phyloP scores from a whole-genome alignment of 2,113 vertebrate genomes.

The Nansenia antarctica region DNA sequence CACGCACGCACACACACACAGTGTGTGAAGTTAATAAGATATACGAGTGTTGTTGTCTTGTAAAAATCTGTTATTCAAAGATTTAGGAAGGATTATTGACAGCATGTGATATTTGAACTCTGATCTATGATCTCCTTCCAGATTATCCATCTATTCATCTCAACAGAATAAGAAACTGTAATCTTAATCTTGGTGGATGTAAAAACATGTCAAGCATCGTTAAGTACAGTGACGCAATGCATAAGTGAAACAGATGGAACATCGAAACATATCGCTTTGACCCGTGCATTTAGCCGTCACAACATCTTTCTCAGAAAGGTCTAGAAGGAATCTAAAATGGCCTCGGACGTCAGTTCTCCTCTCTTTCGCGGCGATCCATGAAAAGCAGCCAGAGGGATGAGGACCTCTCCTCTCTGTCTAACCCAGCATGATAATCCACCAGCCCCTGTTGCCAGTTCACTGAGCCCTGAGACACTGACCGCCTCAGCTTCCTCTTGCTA shows the following conservation, averaged over 20 bases:
- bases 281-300: not conserved
- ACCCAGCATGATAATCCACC: conserved; percentile 71
- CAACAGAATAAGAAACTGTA: conserved; percentile 54
- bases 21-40: not conserved
- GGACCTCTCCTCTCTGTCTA: conserved; percentile 55
- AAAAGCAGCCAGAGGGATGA: conserved; percentile 51
- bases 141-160: conserved; percentile 62
- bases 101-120: conserved; percentile 53
- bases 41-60: conserved; percentile 41
- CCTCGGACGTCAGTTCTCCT: conserved; percentile 57
- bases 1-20: conserved; percentile 5
- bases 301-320: not conserved
- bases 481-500: conserved; percentile 66
- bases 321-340: conserved; percentile 39
- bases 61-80: conserved; percentile 58
- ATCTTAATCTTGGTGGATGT: conserved; percentile 26
- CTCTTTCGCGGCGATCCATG: conserved; percentile 60
- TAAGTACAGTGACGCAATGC: too few relatives aligned
- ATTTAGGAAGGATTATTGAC: conserved; percentile 64
- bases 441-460: conserved; percentile 69
- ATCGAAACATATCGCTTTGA: conserved; percentile 3
- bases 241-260: not conserved
- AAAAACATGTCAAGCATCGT: not conserved
- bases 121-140: conserved; percentile 53
- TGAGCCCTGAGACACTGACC: conserved; percentile 68